Conservation (phyloP, 2,113 vertebrate genomes). For the Grammomys surdaster region DNA sequence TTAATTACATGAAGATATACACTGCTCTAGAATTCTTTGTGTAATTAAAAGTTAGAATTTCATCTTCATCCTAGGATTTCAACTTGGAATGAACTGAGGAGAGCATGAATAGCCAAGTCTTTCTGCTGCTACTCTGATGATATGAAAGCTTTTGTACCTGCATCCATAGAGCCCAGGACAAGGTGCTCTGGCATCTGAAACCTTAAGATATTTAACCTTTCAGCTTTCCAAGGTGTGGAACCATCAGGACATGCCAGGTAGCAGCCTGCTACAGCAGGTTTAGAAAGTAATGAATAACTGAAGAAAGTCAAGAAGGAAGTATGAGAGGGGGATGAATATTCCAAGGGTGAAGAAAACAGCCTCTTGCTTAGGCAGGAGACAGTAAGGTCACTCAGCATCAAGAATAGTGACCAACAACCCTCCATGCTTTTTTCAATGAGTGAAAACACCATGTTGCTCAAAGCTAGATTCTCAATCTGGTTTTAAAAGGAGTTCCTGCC, state of each 20-base stretch:
- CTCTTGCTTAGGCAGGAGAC: not conserved
- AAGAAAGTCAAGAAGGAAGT: not conserved
- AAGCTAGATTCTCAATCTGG: not conserved
- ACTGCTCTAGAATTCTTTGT: no score
- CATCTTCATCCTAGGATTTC: not conserved
- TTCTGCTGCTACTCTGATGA: not conserved
- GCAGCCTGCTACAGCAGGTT: not conserved
- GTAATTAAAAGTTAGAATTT: slow-evolving; percentile 4
- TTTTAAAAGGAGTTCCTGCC: slow-evolving; percentile 46
- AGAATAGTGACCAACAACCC: not conserved
- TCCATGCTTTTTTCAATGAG: not conserved
- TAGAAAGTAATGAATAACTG: not conserved
- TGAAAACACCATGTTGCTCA: not conserved
- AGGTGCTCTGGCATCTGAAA: not conserved
- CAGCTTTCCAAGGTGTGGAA: not conserved
- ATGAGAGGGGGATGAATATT: not conserved
- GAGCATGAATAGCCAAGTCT: not conserved
- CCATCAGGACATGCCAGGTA: not conserved
- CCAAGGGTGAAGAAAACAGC: not conserved
- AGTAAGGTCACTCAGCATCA: not conserved
- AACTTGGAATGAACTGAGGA: not conserved
- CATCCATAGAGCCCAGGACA: not conserved
- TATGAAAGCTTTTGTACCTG: no score
- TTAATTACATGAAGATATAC: no score
- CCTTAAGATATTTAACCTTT: not conserved